Evolutionary conservation across 1,140 invertebrate genomes (phyloP), one percentile per base, ranked within the genome.

Genomic region (Philotrypesis tridentata): DNA sequence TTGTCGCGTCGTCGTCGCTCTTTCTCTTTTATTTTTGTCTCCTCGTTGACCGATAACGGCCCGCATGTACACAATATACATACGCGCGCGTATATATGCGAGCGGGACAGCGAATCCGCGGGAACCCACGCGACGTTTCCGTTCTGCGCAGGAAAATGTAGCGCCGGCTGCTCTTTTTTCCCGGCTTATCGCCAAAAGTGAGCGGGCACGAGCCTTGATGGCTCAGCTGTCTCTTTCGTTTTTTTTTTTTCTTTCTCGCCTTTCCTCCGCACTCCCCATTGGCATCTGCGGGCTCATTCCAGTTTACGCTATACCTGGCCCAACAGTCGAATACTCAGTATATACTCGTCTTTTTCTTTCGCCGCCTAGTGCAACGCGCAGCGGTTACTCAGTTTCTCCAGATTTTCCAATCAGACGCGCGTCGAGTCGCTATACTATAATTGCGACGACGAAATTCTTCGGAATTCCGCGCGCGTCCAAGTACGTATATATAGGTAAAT

Each of bases 1-100:
- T 29, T 21, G 33, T n/a, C n/a, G n/a, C n/a, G n/a, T n/a, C n/a
- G n/a, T n/a, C n/a, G 67, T 68, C n/a, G 21, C 40, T 73, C 71
- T 48, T 43, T 9, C 43, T 55, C 43, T 29, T 31, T 31, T 14
- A 60, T 71, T 73, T 55, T 73, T 27, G 43, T 37, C n/a, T n/a
- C n/a, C n/a, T n/a, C n/a, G n/a, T 55, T 80, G 84, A 85, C 82
- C 82, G 89, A 89, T 90, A 90, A 89, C 84, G 85, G n/a, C 89
- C 89, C 89, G 89, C 89, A 90, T 89, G 48, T 68, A 78, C 33
- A 37, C 31, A 23, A 63, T 55, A 65, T 17, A 65, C 2, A 65
- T 17, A 65, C 63, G 11, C 7, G 27, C 27, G n/a, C 31, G 27
- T 27, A 23, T 27, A 27, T 17, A 31, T n/a, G 21, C 68, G 23